Conservation (phyloP, 2,797 vertebrate genomes). For the Meda fulgida region DNA sequence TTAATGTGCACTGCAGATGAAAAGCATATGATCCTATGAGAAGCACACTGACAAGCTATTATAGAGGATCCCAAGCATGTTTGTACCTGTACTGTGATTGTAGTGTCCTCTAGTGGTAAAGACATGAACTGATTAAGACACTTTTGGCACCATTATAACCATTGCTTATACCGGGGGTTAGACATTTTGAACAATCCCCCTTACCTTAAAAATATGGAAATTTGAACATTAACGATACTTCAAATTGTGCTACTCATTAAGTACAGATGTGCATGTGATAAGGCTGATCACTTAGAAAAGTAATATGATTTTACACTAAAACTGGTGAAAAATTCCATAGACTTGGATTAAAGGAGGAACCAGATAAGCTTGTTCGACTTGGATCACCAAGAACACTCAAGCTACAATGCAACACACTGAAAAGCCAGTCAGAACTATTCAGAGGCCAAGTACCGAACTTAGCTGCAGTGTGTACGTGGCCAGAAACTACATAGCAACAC, state of each 20-base stretch:
- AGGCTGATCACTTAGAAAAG: not conserved
- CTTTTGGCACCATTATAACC: not conserved
- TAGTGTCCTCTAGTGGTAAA: slow-evolving; percentile 58
- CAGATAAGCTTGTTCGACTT: not conserved
- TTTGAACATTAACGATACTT: not conserved
- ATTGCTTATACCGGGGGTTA: slow-evolving; percentile 2
- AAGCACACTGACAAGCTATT: slow-evolving; percentile 72
- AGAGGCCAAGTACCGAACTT: too few species aligned
- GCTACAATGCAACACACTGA: not conserved
- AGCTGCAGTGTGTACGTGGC: too few species aligned
- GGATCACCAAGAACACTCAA: not conserved
- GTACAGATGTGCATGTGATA: not conserved
- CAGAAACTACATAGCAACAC: not conserved
- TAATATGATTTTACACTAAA: not conserved
- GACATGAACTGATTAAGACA: slow-evolving; percentile 31
- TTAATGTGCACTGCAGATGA: slow-evolving; percentile 78
- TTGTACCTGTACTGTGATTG: slow-evolving; percentile 23
- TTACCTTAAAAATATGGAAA: not conserved
- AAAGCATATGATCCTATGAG: slow-evolving; percentile 77
- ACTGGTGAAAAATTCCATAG: not conserved
- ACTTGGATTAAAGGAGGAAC: not conserved
- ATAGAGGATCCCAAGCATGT: slow-evolving; percentile 16
- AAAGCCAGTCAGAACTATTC: not conserved
- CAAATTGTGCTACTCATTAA: not conserved
- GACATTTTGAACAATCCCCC: not conserved